phyloP scores from a whole-genome alignment of 2,888 invertebrate species.

The Branchinecta sandiegonensis region DNA sequence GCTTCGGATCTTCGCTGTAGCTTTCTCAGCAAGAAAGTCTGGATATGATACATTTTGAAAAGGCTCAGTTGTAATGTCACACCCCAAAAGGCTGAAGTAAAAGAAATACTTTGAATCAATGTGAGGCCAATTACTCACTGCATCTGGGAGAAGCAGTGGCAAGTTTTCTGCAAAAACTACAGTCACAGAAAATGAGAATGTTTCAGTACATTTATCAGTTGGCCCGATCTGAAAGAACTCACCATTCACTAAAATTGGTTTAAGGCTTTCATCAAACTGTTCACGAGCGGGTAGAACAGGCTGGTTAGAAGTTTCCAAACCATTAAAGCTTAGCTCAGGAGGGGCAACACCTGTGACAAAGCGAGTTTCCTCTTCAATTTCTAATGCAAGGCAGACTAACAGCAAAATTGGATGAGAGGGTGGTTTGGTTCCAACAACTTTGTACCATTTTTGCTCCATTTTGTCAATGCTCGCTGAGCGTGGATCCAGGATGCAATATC shows the following conservation, averaged over 20 bases:
- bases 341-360: background rate
- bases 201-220: background rate
- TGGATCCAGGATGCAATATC: background rate
- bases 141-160: background rate
- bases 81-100: slow-evolving; percentile 6
- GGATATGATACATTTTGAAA: background rate
- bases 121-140: slow-evolving; percentile 10
- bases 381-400: background rate
- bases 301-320: background rate
- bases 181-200: slow-evolving; percentile 2
- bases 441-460: slow-evolving; percentile 3
- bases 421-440: background rate
- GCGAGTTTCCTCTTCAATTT: slow-evolving; percentile 2
- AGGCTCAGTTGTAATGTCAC: background rate
- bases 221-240: background rate
- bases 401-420: background rate
- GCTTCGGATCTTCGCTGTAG: slow-evolving; percentile 1
- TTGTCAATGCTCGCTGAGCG: background rate
- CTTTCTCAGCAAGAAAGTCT: slow-evolving; percentile 2
- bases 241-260: background rate
- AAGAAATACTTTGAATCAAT: background rate
- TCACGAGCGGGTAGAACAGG: background rate
- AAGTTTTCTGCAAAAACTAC: slow-evolving; percentile 8
- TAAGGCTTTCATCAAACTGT: background rate
- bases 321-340: too few relatives aligned